Conservation (phyloP, 2,113 vertebrate species). For the Vulpes vulpes region DNA sequence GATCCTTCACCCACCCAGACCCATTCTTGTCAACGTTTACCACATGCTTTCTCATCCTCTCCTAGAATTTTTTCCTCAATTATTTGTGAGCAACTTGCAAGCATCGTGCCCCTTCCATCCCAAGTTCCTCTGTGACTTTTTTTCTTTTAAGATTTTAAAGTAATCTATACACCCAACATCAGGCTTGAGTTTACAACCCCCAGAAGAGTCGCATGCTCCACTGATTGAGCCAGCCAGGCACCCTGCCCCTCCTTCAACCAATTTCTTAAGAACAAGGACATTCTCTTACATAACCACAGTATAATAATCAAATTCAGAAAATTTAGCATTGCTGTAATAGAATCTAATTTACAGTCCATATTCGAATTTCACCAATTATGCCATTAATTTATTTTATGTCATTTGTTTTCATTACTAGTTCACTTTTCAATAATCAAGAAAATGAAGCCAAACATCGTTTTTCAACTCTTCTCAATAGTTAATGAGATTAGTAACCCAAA, state of each 20-base stretch:
- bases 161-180: neutral
- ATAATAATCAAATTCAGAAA: neutral
- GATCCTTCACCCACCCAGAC: neutral
- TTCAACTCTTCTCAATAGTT: neutral
- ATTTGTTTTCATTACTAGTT: neutral
- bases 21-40: neutral
- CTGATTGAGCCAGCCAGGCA: neutral
- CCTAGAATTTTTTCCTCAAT: neutral
- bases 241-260: neutral
- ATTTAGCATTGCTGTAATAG: neutral
- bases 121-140: neutral
- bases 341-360: neutral
- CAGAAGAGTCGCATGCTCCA: neutral
- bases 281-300: neutral
- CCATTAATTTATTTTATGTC: neutral
- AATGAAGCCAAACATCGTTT: neutral
- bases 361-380: neutral
- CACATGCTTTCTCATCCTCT: neutral
- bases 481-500: neutral
- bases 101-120: neutral
- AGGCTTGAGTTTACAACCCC: neutral
- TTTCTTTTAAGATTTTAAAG: neutral
- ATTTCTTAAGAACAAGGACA: neutral
- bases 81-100: neutral
- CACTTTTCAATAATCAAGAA: neutral